Percentiles rank a stretch among this genome's conserved stretches.
These are phyloP conservation scores for Gastrophysa polygoni DNA, from an alignment of 2,888 invertebrate species.

Conservation along the genomic window DNA sequence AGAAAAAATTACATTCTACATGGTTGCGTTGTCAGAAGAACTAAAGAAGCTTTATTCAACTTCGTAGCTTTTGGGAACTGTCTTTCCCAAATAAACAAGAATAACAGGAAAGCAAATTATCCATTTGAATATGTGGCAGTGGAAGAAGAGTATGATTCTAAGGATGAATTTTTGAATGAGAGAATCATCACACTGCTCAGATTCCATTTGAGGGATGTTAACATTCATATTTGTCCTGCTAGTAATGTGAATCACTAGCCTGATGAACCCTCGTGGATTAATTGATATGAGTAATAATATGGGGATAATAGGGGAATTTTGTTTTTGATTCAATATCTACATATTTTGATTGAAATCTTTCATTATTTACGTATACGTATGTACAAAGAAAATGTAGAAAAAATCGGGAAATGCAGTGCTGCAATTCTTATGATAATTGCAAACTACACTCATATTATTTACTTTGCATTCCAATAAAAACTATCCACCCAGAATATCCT, in stretches of 20 bases:
- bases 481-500: no score
- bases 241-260: background rate
- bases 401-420: no score
- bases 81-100: conserved; percentile 33
- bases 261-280: background rate
- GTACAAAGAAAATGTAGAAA: no score
- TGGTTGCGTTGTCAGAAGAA: conserved; percentile 44
- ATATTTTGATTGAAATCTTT: no score
- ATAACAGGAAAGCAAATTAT: conserved; percentile 31
- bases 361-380: no score
- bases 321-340: no score
- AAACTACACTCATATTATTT: no score
- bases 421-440: no score
- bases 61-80: conserved; percentile 40
- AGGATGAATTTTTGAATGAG: conserved; percentile 41
- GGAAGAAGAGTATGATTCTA: conserved; percentile 37
- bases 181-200: conserved; percentile 52
- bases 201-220: conserved; percentile 42
- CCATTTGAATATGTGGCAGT: conserved; percentile 37
- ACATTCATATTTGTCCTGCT: conserved; percentile 49
- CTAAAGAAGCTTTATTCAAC: conserved; percentile 30
- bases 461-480: no score
- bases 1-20: conserved; percentile 39
- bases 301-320: no score
- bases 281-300: no score